Conservation (phyloP, 2,888 invertebrate species). For the Oithona nana region DNA sequence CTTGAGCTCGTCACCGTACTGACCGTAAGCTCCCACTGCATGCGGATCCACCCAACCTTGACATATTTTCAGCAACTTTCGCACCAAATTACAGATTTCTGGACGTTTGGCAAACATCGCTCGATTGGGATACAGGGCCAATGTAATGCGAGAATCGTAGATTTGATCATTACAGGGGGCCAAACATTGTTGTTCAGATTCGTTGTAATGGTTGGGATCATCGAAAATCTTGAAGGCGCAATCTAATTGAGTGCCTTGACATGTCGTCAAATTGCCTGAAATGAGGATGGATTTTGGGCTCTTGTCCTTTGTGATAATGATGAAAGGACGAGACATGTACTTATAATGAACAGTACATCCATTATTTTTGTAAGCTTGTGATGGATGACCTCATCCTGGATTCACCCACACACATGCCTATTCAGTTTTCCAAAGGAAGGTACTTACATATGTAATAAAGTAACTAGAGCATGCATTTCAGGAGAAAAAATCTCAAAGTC, state of each 20-base stretch:
- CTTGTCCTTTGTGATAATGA: too few species aligned
- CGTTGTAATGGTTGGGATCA: not conserved
- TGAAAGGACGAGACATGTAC: not conserved
- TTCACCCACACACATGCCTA: too few species aligned
- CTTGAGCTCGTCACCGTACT: slow-evolving; percentile 12
- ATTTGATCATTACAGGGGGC: slow-evolving; percentile 10
- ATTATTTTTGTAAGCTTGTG: too few species aligned
- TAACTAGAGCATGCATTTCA: too few species aligned
- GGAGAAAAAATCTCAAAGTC: too few species aligned
- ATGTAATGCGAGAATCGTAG: slow-evolving; percentile 12
- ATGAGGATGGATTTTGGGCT: too few species aligned
- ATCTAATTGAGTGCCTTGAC: not conserved
- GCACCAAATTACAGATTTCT: slow-evolving; percentile 6
- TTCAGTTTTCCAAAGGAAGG: too few species aligned
- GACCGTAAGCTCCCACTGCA: slow-evolving; percentile 6
- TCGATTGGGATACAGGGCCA: slow-evolving; percentile 4
- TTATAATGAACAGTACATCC: not conserved
- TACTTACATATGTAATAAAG: too few species aligned
- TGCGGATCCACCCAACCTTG: slow-evolving; percentile 11
- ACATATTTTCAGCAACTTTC: slow-evolving; percentile 10
- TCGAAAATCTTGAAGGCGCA: slow-evolving; percentile 11
- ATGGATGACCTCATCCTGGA: too few species aligned
- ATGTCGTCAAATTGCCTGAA: slow-evolving; percentile 2
- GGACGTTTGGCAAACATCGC: not conserved
- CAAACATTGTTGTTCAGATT: not conserved